Conservation (phyloP, 2,797 vertebrate species). For the Sebastes matsubarae region DNA sequence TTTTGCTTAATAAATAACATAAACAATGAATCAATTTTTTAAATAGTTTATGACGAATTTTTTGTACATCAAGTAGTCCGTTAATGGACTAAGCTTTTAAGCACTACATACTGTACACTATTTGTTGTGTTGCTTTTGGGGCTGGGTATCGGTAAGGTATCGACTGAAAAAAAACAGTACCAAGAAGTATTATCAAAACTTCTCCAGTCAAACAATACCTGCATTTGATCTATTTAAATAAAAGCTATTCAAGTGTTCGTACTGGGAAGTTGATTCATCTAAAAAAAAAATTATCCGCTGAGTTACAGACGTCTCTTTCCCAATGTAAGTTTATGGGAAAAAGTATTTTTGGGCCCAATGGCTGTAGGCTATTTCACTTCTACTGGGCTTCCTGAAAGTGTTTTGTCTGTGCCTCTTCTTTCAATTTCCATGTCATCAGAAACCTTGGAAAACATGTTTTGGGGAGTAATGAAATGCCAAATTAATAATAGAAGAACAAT, state of each 20-base stretch:
- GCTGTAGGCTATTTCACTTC: neutral
- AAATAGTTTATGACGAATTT: neutral
- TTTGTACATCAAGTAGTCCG: neutral
- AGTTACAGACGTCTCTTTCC: too few relatives aligned
- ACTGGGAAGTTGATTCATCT: too few relatives aligned
- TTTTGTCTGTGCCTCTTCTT: neutral
- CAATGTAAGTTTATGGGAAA: too few relatives aligned
- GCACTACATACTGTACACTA: neutral
- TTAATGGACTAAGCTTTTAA: neutral
- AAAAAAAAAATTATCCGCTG: too few relatives aligned
- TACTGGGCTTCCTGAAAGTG: neutral
- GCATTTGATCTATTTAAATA: too few relatives aligned
- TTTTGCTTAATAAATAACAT: neutral
- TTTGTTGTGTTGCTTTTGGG: neutral
- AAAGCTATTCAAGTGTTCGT: too few relatives aligned
- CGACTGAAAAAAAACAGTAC: too few relatives aligned
- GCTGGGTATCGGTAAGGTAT: too few relatives aligned
- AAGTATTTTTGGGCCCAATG: too few relatives aligned
- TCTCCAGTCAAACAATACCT: too few relatives aligned
- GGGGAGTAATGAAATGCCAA: neutral
- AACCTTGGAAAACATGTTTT: neutral
- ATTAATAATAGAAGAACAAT: neutral
- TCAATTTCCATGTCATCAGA: neutral
- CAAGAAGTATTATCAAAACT: too few relatives aligned
- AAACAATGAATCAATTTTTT: neutral